Conservation (phyloP, 2,113 vertebrate species). For the Bubalus kerabau region DNA sequence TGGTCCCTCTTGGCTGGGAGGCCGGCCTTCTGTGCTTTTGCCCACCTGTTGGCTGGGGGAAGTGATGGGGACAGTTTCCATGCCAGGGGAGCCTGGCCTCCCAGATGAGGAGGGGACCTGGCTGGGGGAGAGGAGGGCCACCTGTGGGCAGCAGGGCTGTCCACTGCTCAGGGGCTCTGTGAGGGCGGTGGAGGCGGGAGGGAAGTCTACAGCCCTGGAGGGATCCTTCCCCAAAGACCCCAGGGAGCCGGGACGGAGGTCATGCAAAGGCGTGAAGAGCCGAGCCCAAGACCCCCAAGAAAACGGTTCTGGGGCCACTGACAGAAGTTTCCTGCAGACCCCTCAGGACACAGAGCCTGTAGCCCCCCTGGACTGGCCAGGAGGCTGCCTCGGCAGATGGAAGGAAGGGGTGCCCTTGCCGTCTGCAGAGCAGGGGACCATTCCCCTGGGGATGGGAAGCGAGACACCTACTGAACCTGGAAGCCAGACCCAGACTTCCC, state of each 20-base stretch:
- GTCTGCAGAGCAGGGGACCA: accelerated
- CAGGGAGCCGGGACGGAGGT: accelerated
- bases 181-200: not conserved
- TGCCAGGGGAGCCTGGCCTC: not conserved
- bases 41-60: not conserved
- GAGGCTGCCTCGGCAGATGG: not conserved
- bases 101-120: not conserved
- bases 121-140: accelerated
- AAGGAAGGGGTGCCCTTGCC: not conserved
- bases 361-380: not conserved
- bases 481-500: not conserved
- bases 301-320: not conserved
- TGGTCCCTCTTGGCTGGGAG: not conserved
- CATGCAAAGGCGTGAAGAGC: accelerated
- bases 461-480: not conserved
- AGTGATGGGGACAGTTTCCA: not conserved
- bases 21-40: accelerated
- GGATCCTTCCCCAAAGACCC: no score
- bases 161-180: accelerated
- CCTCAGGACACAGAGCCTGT: not conserved
- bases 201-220: not conserved
- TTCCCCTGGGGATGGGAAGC: not conserved
- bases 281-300: accelerated
- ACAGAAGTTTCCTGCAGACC: not conserved
- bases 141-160: not conserved